These are phyloP conservation scores for Craniophora ligustri DNA, from an alignment of 2,888 invertebrate genomes.

Conservation along the genomic window DNA sequence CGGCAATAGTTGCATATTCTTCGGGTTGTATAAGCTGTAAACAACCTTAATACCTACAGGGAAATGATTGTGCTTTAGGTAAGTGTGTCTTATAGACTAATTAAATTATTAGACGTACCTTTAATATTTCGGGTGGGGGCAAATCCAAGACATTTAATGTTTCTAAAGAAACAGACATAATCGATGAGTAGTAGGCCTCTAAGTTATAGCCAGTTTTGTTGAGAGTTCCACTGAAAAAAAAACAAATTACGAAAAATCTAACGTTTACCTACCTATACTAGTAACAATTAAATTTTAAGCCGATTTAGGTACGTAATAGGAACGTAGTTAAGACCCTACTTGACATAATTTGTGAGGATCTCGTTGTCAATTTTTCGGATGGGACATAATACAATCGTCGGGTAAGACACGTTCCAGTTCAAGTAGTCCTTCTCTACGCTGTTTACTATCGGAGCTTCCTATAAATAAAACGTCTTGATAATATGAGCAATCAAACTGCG, in stretches of 20 bases:
- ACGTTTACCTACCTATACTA: not conserved
- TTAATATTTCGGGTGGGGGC: constrained; percentile 58
- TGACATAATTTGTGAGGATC: constrained; percentile 58
- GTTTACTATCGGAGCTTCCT: constrained; percentile 91
- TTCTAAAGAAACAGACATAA: constrained; percentile 63
- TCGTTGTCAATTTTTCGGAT: constrained; percentile 85
- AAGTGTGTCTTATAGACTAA: not conserved
- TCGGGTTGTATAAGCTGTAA: constrained; percentile 68
- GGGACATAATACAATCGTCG: constrained; percentile 91
- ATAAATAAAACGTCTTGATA: constrained; percentile 36
- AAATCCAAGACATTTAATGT: constrained; percentile 63
- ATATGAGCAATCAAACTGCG: too few species aligned
- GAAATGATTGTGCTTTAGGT: not conserved
- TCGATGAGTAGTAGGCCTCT: constrained; percentile 62
- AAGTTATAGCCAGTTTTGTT: constrained; percentile 60
- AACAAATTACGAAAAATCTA: not conserved
- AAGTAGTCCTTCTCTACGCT: constrained; percentile 92
- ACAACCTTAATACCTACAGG: not conserved
- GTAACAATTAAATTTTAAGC: not conserved
- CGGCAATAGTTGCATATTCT: constrained; percentile 71
- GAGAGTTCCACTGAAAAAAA: constrained; percentile 58
- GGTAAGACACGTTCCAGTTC: constrained; percentile 91
- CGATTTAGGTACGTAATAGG: not conserved
- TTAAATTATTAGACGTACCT: constrained; percentile 51
- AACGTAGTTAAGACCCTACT: constrained; percentile 72